Evolutionary conservation across 2,113 vertebrate genomes (phyloP).

Genomic region (Nannospalax galili): DNA sequence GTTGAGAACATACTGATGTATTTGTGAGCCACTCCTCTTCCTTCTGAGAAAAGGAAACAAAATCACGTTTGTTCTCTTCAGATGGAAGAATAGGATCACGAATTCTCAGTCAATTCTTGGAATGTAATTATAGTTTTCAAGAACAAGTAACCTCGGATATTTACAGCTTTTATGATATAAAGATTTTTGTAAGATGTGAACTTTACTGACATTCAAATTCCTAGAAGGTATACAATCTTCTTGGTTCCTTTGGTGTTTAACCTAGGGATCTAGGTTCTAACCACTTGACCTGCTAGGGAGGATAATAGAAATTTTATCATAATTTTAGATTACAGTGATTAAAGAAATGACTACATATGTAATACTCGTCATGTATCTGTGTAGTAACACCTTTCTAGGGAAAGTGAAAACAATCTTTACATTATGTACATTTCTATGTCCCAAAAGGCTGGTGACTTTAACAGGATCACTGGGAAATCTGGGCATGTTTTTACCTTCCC

Average conservation of each 20-base stretch:
- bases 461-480: not conserved
- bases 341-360: no score
- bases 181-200: not conserved
- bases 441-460: not conserved
- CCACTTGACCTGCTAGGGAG: no score
- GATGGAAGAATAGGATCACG: not conserved
- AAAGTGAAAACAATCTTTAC: no score
- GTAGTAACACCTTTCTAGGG: no score
- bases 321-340: no score
- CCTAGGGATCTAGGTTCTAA: no score
- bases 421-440: fast-evolving
- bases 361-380: no score
- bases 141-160: not conserved
- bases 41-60: not conserved
- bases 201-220: conserved; percentile 14
- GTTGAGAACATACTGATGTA: not conserved
- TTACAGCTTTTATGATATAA: not conserved
- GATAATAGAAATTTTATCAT: no score
- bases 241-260: no score
- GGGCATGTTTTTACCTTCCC: not conserved
- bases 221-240: not conserved
- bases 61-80: not conserved
- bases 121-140: not conserved
- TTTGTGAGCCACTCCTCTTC: not conserved
- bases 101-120: not conserved